Conservation (phyloP, 2,797 vertebrate species). For the Iguana delicatissima region DNA sequence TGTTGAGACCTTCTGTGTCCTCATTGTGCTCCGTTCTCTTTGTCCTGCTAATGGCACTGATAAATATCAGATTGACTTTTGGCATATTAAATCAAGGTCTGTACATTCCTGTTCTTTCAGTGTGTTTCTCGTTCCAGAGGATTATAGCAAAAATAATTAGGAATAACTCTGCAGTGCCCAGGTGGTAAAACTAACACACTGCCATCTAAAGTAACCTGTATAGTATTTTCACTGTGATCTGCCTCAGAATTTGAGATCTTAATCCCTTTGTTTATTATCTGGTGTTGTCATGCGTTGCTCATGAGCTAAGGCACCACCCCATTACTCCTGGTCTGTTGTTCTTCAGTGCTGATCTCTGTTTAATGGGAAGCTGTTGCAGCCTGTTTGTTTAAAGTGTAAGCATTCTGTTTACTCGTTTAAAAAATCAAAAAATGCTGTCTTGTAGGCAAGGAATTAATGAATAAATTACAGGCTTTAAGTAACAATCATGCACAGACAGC, state of each 20-base stretch:
- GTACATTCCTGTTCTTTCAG: slow-evolving; percentile 9
- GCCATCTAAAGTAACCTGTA: slow-evolving; percentile 61
- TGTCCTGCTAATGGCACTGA: background rate
- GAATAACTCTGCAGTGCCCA: slow-evolving; percentile 70
- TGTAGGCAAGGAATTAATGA: background rate
- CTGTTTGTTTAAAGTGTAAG: slow-evolving; percentile 20
- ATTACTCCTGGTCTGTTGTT: background rate
- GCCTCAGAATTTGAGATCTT: slow-evolving; percentile 71
- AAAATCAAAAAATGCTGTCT: slow-evolving; percentile 20
- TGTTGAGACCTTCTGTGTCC: background rate
- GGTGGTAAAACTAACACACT: slow-evolving; percentile 76
- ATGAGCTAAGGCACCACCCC: background rate
- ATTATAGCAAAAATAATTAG: slow-evolving; percentile 13
- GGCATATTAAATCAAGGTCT: background rate
- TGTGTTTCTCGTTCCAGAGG: background rate
- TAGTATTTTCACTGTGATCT: slow-evolving; percentile 56
- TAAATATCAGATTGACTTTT: background rate
- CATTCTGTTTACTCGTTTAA: slow-evolving; percentile 18
- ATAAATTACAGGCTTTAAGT: slow-evolving; percentile 7
- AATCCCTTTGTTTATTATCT: slow-evolving; percentile 30
- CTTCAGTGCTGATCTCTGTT: slow-evolving; percentile 12
- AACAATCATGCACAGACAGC: background rate
- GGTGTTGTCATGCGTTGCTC: background rate
- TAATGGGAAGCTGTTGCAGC: slow-evolving; percentile 10
- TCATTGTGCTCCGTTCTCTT: background rate